These are phyloP conservation scores for Oligia latruncula DNA, from an alignment of 2,888 invertebrate genomes.

Conservation along the genomic window DNA sequence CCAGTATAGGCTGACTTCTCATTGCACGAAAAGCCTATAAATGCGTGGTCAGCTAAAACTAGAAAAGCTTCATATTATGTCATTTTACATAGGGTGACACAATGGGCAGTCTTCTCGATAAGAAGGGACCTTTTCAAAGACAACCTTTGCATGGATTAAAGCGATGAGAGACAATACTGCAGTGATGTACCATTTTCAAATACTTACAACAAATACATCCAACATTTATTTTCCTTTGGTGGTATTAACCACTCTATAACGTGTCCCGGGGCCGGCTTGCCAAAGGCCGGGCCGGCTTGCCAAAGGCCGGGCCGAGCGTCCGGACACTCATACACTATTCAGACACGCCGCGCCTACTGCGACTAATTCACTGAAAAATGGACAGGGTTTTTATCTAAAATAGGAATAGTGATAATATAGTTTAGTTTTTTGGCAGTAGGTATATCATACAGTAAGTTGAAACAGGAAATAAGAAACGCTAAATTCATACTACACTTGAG, in stretches of 20 bases:
- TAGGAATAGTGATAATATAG: neutral
- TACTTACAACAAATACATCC: neutral
- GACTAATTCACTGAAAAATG: constrained; percentile 46
- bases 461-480: neutral
- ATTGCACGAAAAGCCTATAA: too few relatives aligned
- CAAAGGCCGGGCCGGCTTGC: constrained; percentile 16
- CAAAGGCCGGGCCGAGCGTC: constrained; percentile 16
- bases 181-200: neutral
- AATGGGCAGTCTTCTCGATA: neutral
- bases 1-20: too few relatives aligned
- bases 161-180: neutral
- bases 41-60: too few relatives aligned
- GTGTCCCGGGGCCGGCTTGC: neutral
- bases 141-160: neutral
- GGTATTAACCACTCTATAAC: constrained; percentile 36
- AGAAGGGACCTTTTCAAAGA: neutral
- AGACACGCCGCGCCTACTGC: constrained; percentile 21
- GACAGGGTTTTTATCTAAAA: constrained; percentile 16
- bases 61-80: too few relatives aligned
- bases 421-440: neutral
- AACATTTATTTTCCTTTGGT: neutral
- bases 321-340: constrained; percentile 56
- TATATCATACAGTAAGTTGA: neutral
- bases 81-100: neutral
- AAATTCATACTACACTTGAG: neutral